Evolutionary conservation across 1,140 invertebrate genomes (phyloP), one percentile per base, ranked within the genome.

Genomic region (Periplaneta americana): DNA sequence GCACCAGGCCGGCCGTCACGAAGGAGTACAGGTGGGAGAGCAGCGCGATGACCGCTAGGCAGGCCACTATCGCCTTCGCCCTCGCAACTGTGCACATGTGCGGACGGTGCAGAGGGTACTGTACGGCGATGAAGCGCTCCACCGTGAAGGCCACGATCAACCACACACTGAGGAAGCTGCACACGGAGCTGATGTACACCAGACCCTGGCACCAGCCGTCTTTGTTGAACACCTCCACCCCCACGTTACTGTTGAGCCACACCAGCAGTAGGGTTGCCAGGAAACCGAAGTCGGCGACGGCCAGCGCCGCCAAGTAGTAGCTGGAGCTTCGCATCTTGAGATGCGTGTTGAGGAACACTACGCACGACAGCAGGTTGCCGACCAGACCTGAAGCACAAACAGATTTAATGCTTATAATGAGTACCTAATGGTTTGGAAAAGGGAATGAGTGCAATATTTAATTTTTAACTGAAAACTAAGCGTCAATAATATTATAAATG

Each of bases 91-190:
- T 93, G 84, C 93, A 94, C 86, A 92, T 91, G 57, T 88, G 88
- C 4, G 92, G 91, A 13, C 92, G 87, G 34, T 90, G 90, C 13
- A 93, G 87, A 0, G 93, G 93, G 84, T 93, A 92, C 83, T 92
- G 92, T 0, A 93, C 90, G 0, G 92, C 92, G 74, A 93, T 91
- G 86, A 92, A 93, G 48, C 93, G 85, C 83, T 94, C 93, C 0
- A 92, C 89, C 0, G 92, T 93, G 85, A 93, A 93, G 4, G 91
- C 92, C 9, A 93, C 92, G 31, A 91, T 91, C 11, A 92, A 85
- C 91, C 92, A 93, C 13, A 92, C 91, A 82, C 89, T 91, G 0
- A 92, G 84, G 34, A 91, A 92, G 82, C 91, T 90, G 82, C 89
- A 91, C 0, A 91, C 91, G 66, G 91, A 90, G 74, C 89, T 90